Conservation (phyloP, 2,888 invertebrate species). For the Orthonychiurus folsomi region DNA sequence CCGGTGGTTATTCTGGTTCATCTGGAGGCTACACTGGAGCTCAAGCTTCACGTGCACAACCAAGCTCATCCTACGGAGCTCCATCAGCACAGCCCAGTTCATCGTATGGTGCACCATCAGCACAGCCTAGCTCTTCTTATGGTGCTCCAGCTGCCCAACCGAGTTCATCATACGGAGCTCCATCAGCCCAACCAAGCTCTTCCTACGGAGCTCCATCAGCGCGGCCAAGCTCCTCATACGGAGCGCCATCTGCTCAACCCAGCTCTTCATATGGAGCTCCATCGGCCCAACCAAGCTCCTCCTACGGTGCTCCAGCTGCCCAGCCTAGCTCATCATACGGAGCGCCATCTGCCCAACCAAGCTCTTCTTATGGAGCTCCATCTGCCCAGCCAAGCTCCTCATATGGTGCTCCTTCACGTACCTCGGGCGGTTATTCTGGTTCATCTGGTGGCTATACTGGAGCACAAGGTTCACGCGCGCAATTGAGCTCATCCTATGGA, state of each 20-base stretch:
- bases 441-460: background rate
- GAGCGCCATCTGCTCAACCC: background rate
- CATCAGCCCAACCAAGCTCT: conserved; percentile 1
- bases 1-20: background rate
- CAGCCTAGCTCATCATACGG: background rate
- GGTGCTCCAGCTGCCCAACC: background rate
- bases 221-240: background rate
- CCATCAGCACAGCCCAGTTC: background rate
- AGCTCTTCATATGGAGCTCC: background rate
- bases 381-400: background rate
- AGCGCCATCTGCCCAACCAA: background rate
- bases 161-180: background rate
- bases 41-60: background rate
- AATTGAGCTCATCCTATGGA: background rate
- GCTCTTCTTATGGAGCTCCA: background rate
- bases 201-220: background rate
- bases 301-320: background rate
- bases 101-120: background rate
- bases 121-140: background rate
- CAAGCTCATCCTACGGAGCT: background rate
- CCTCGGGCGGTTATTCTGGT: too few relatives aligned
- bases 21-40: background rate
- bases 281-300: background rate
- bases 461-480: background rate
- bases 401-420: background rate